These are phyloP conservation scores for Siphonodentalium dalli DNA, from an alignment of 2,888 invertebrate species.

Conservation along the genomic window DNA sequence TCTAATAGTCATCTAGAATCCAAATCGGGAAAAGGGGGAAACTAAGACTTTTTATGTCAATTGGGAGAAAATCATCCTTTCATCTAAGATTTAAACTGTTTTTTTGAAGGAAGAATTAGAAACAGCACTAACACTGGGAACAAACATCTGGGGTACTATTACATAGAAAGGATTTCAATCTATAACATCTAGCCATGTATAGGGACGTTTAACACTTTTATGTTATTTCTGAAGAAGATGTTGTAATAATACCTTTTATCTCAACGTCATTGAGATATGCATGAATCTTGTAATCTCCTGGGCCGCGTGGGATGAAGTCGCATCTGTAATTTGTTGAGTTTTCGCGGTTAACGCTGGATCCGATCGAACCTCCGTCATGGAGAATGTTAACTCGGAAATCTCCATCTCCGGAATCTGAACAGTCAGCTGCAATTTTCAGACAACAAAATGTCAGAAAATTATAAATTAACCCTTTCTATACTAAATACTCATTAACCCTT, in stretches of 20 bases:
- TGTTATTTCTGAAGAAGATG: too few species aligned
- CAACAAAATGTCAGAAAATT: background rate
- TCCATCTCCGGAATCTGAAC: slow-evolving; percentile 83
- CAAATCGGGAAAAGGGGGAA: too few species aligned
- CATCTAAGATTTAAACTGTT: too few species aligned
- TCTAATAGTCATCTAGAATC: too few species aligned
- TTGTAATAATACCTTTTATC: slow-evolving; percentile 71
- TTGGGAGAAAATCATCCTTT: too few species aligned
- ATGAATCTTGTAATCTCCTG: slow-evolving; percentile 78
- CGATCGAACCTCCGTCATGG: slow-evolving; percentile 69
- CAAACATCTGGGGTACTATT: background rate
- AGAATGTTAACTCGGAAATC: slow-evolving; percentile 89
- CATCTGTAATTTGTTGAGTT: slow-evolving; percentile 70
- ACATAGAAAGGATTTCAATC: too few species aligned
- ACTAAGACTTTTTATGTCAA: too few species aligned
- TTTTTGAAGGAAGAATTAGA: background rate
- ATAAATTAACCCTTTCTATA: too few species aligned
- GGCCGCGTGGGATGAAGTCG: slow-evolving; percentile 70
- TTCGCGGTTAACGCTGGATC: slow-evolving; percentile 79
- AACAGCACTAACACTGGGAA: background rate
- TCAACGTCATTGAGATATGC: slow-evolving; percentile 93
- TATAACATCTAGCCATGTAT: too few species aligned
- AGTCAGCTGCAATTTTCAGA: slow-evolving; percentile 70
- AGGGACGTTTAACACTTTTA: too few species aligned
- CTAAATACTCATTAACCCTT: too few species aligned